phyloP scores from a whole-genome alignment of 2,888 invertebrate genomes.

The Chrysina gloriosa region DNA sequence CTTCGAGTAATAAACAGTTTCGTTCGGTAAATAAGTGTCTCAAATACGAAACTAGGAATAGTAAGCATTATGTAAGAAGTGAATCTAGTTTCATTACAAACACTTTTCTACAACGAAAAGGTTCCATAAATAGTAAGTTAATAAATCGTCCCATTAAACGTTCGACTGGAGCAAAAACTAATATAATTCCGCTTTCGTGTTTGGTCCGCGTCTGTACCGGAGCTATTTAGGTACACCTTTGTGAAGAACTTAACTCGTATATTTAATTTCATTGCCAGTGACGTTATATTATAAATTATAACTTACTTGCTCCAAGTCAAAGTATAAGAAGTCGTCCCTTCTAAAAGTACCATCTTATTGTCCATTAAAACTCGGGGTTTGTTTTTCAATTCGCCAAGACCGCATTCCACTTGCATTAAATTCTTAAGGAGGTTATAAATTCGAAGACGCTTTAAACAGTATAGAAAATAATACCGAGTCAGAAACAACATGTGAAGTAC shows the following conservation, averaged over 20 bases:
- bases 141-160: constrained; percentile 31
- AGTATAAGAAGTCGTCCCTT: constrained; percentile 58
- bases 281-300: constrained; percentile 62
- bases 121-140: constrained; percentile 18
- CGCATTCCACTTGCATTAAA: constrained; percentile 62
- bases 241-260: constrained; percentile 55
- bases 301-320: constrained; percentile 54
- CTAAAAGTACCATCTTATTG: constrained; percentile 63
- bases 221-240: constrained; percentile 49
- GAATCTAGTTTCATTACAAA: neutral
- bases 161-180: constrained; percentile 4
- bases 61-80: too few relatives aligned
- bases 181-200: constrained; percentile 25
- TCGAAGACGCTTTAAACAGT: constrained; percentile 51
- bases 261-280: constrained; percentile 61
- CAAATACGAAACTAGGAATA: too few relatives aligned
- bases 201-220: constrained; percentile 30
- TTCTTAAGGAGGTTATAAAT: constrained; percentile 62
- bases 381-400: constrained; percentile 61
- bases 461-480: constrained; percentile 39
- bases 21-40: too few relatives aligned
- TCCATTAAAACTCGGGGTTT: constrained; percentile 62
- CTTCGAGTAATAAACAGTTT: too few relatives aligned
- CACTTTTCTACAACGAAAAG: neutral
- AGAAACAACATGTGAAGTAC: constrained; percentile 15